Evolutionary conservation across 2,797 vertebrate genomes (phyloP).

Genomic region (Vireo griseus): DNA sequence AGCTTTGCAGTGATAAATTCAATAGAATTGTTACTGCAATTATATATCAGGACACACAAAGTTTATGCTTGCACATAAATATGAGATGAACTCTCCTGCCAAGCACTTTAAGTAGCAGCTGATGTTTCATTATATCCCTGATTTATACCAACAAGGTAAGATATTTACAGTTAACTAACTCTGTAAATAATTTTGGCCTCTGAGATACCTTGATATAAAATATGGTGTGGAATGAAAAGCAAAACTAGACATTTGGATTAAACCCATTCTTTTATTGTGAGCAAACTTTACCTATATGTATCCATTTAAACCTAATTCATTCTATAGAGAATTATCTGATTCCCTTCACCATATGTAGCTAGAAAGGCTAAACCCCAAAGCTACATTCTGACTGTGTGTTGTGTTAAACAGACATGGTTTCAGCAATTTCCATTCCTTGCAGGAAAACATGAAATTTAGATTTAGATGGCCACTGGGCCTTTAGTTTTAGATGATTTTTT

Average conservation of each 20-base stretch:
- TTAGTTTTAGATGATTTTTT: neutral
- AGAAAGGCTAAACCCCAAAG: neutral
- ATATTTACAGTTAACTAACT: neutral
- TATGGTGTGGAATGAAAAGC: neutral
- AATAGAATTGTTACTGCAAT: neutral
- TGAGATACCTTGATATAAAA: neutral
- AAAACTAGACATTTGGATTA: neutral
- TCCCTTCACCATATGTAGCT: neutral
- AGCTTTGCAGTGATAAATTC: neutral
- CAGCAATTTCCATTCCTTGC: neutral
- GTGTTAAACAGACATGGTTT: neutral
- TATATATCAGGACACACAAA: neutral
- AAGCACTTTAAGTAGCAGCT: neutral
- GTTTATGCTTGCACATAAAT: neutral
- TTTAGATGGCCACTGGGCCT: neutral
- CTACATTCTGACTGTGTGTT: neutral
- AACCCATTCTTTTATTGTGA: neutral
- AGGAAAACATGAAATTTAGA: conserved; percentile 11
- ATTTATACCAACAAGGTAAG: neutral
- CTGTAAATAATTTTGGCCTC: neutral
- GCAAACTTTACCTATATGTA: neutral
- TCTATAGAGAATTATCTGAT: neutral
- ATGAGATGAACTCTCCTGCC: neutral
- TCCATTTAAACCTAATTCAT: neutral
- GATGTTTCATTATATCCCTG: neutral